Percentiles rank a stretch among this genome's conserved stretches.
Conservation (phyloP, 2,113 vertebrate species). For the Hemicordylus capensis region DNA sequence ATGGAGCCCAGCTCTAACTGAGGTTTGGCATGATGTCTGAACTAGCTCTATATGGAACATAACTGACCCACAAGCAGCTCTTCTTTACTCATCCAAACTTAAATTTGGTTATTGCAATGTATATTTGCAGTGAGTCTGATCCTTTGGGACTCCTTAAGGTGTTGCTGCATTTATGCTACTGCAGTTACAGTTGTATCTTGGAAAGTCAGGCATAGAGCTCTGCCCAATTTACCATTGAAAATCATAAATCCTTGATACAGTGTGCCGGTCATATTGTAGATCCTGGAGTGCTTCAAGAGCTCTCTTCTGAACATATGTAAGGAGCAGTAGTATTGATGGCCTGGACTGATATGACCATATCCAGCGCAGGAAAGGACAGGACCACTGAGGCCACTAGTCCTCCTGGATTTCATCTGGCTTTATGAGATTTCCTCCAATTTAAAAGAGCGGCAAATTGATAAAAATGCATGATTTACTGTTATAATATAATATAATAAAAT, state of each 20-base stretch:
- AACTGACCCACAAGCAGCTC: not conserved
- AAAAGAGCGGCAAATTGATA: not conserved
- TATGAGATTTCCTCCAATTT: accelerated
- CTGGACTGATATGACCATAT: not conserved
- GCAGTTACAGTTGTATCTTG: too few species aligned
- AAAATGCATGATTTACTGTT: not conserved
- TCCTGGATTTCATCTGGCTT: not conserved
- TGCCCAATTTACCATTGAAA: not conserved
- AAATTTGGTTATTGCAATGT: not conserved
- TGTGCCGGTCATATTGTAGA: not conserved
- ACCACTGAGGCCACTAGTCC: not conserved
- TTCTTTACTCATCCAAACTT: not conserved
- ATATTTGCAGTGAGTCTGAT: not conserved
- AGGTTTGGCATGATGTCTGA: too few species aligned
- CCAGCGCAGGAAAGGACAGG: not conserved
- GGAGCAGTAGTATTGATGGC: not conserved
- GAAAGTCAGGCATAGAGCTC: not conserved
- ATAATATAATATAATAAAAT: too few species aligned
- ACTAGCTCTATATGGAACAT: not conserved
- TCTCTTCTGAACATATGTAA: not conserved
- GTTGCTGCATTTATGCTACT: not conserved
- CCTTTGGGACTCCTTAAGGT: not conserved
- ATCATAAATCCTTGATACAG: not conserved
- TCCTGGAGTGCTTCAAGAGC: not conserved
- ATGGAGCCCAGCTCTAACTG: not conserved